phyloP scores from a whole-genome alignment of 2,888 invertebrate genomes.

The Iphiclides podalirius region DNA sequence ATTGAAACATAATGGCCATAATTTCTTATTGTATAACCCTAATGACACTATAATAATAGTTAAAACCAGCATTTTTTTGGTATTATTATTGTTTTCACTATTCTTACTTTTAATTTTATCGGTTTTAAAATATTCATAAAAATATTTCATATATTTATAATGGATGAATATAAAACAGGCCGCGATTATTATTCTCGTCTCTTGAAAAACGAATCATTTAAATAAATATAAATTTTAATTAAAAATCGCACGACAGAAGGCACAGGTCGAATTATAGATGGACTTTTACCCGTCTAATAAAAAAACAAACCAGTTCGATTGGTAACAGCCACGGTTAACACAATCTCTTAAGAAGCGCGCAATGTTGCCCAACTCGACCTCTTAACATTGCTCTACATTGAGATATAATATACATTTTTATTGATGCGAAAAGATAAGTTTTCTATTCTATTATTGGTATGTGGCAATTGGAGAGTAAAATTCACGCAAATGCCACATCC shows the following conservation, averaged over 20 bases:
- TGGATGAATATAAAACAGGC: too few species aligned
- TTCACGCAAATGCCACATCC: background rate
- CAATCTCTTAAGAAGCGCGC: background rate
- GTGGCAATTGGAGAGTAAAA: background rate
- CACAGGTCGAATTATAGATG: background rate
- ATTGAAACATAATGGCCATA: too few species aligned
- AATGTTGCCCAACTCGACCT: background rate
- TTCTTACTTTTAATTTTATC: too few species aligned
- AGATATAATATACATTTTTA: background rate
- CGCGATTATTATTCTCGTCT: too few species aligned
- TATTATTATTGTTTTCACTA: too few species aligned
- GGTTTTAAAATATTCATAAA: too few species aligned
- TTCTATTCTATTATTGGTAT: background rate
- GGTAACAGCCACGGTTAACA: background rate
- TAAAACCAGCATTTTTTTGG: too few species aligned
- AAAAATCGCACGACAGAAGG: background rate
- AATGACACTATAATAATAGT: too few species aligned
- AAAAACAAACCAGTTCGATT: slow-evolving; percentile 14
- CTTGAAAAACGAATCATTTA: too few species aligned
- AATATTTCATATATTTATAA: too few species aligned
- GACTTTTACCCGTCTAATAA: background rate
- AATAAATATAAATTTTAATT: too few species aligned
- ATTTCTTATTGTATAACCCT: too few species aligned
- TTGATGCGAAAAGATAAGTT: background rate
- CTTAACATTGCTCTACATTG: slow-evolving; percentile 1